Evolutionary conservation across 2,113 vertebrate species (phyloP), one percentile per base, ranked within the genome.

Genomic region (Poeciliopsis occidentalis): DNA sequence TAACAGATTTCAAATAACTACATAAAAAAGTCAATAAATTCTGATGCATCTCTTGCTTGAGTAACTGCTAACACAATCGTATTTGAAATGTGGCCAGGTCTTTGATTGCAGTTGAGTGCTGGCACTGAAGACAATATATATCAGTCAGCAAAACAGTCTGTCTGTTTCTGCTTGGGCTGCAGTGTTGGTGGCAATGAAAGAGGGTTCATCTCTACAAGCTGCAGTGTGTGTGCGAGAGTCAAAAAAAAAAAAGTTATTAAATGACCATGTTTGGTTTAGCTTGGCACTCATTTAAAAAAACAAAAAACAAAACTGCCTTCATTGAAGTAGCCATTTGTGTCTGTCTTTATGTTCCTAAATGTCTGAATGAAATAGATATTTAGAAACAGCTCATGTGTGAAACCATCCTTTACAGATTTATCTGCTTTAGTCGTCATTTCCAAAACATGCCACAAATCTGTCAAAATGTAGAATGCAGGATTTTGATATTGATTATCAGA

Each of bases 51-150:
- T 66, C 73, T 81, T 71, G 76, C 64, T 89, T 80, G 51, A 73
- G 62, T 71, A 81, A 82, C 75, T 60, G 60, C 78, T 29, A 78
- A 80, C 82, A 74, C 69, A 80, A 78, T 44, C 47, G 60, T 51
- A 60, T 75, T 64, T 84, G 79, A 87, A 85, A 47, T 27, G 34
- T 29, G 12, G 85, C 84, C 86, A 87, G 86, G 69, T 81, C 64
- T 70, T 71, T 67, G 47, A 86, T 78, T 74, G 73, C 78, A 72
- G 60, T 57, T 32, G 75, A 82, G 47, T 73, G 71, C 41, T 91
- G 78, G 74, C 82, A 75, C 60, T 1, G 60, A 62, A 71, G 30
- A n/a, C 60, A 57, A 34, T 22, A 34, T 62, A 67, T 31, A 78
- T 81, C 75, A 81, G 60, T 81, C 70, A 66, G 75, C 70, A 71